Percentiles rank a stretch among this genome's conserved stretches.
Evolutionary conservation across 2,888 invertebrate genomes (phyloP).

Genomic region (Eristalis intricaria): DNA sequence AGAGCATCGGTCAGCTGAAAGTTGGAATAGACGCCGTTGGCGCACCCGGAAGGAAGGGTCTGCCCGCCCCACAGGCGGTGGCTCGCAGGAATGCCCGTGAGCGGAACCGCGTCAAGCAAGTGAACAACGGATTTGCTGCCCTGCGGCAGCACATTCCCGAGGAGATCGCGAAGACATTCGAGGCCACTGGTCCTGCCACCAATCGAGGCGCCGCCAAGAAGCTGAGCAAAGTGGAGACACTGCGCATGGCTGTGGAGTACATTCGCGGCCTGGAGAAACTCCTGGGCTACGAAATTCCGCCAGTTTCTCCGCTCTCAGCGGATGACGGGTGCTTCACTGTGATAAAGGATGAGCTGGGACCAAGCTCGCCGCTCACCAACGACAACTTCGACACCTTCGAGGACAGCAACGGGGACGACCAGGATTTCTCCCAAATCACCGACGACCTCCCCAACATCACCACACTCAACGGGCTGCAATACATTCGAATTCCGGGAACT

Average conservation of each 20-base stretch:
- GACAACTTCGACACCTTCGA: slow-evolving; percentile 76
- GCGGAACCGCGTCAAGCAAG: slow-evolving; percentile 95
- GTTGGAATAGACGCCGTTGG: slow-evolving; percentile 68
- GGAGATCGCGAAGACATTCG: slow-evolving; percentile 88
- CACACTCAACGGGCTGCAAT: slow-evolving; percentile 82
- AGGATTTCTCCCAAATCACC: slow-evolving; percentile 41
- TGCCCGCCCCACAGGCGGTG: slow-evolving; percentile 90
- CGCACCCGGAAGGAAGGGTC: slow-evolving; percentile 78
- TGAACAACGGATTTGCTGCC: slow-evolving; percentile 95
- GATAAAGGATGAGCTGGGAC: slow-evolving; percentile 79
- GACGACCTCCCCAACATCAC: slow-evolving; percentile 81
- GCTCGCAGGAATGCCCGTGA: slow-evolving; percentile 95
- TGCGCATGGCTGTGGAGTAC: slow-evolving; percentile 95
- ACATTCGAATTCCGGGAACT: slow-evolving; percentile 84
- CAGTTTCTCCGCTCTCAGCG: slow-evolving; percentile 55
- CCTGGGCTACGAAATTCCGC: slow-evolving; percentile 84
- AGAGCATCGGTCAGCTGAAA: slow-evolving; percentile 8
- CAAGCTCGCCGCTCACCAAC: slow-evolving; percentile 71
- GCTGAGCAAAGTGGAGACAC: slow-evolving; percentile 92
- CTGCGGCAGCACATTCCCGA: slow-evolving; percentile 93
- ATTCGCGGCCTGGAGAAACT: slow-evolving; percentile 91
- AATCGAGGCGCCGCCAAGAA: slow-evolving; percentile 87
- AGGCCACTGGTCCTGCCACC: slow-evolving; percentile 83
- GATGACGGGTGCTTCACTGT: slow-evolving; percentile 78
- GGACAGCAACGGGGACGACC: slow-evolving; percentile 71